A percentile compares a stretch with the other conserved stretches of the same genome.
Evolutionary conservation across 92 coral and sea anemone genomes (phyloP).

Genomic region (Phenganax marumi): DNA sequence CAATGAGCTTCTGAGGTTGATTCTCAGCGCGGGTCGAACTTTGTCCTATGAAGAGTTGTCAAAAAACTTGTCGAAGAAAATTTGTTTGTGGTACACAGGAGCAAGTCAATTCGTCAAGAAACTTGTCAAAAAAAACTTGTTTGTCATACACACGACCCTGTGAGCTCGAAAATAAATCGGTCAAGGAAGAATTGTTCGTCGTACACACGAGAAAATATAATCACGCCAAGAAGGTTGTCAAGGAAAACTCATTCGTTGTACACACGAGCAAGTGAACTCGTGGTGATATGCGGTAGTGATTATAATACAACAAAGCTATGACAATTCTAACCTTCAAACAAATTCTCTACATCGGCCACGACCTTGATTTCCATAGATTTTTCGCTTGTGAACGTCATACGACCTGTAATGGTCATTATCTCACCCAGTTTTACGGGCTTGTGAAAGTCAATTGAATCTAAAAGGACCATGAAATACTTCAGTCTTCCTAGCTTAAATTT

Average conservation of each 20-base stretch:
- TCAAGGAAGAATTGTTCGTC: too few relatives aligned
- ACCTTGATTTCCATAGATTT: constrained; percentile 90
- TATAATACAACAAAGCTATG: too few relatives aligned
- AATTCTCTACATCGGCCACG: constrained; percentile 80
- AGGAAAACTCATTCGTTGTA: too few relatives aligned
- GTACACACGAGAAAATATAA: too few relatives aligned
- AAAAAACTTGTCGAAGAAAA: too few relatives aligned
- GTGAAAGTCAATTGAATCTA: constrained; percentile 97
- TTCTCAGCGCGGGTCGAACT: neutral
- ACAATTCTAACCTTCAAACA: constrained; percentile 60
- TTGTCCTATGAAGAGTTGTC: neutral
- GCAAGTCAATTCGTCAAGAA: neutral
- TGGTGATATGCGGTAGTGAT: too few relatives aligned
- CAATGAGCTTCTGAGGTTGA: too few relatives aligned
- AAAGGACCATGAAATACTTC: neutral
- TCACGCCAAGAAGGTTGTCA: too few relatives aligned
- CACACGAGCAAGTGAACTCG: too few relatives aligned
- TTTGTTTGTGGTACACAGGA: neutral
- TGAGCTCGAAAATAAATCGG: too few relatives aligned
- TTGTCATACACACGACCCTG: neutral
- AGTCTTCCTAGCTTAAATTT: neutral
- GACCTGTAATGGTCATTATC: constrained; percentile 69
- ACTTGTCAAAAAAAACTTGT: neutral
- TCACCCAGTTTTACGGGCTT: constrained; percentile 83
- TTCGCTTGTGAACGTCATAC: constrained; percentile 76